These are phyloP conservation scores for Leptopilina myrica DNA, from an alignment of 2,888 invertebrate species.

Conservation along the genomic window DNA sequence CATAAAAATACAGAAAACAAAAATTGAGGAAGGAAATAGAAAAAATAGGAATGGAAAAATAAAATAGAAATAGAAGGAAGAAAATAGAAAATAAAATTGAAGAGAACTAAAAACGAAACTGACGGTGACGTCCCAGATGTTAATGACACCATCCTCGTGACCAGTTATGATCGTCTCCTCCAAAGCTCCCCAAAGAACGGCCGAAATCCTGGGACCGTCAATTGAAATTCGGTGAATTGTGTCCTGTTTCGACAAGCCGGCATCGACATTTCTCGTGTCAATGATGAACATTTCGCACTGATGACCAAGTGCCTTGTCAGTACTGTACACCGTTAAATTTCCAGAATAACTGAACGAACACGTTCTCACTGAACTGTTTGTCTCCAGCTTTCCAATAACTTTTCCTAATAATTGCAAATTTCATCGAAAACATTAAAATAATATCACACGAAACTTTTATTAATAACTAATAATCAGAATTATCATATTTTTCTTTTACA, in stretches of 20 bases:
- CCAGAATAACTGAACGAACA: constrained; percentile 95
- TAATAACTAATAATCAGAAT: too few species aligned
- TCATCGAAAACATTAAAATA: too few species aligned
- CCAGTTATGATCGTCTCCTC: constrained; percentile 95
- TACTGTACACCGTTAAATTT: constrained; percentile 94
- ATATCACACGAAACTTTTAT: too few species aligned
- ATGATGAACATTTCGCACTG: constrained; percentile 93
- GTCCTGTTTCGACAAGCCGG: constrained; percentile 82
- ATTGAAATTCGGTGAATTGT: constrained; percentile 89
- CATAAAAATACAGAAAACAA: too few species aligned
- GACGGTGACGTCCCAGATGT: constrained; percentile 94
- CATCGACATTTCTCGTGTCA: constrained; percentile 88
- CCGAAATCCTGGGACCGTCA: constrained; percentile 90
- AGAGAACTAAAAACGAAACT: constrained; percentile 55
- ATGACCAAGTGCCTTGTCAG: constrained; percentile 94
- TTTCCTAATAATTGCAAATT: constrained; percentile 77
- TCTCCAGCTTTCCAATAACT: constrained; percentile 86
- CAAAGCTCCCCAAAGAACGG: constrained; percentile 95
- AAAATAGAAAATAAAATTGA: too few species aligned
- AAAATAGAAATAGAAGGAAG: too few species aligned
- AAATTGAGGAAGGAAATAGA: too few species aligned
- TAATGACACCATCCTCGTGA: constrained; percentile 95
- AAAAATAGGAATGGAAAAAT: too few species aligned
- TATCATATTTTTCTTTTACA: too few species aligned
- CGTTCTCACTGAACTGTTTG: constrained; percentile 94